Conservation (phyloP, 1,140 invertebrate species). For the Euglossa dilemma region DNA sequence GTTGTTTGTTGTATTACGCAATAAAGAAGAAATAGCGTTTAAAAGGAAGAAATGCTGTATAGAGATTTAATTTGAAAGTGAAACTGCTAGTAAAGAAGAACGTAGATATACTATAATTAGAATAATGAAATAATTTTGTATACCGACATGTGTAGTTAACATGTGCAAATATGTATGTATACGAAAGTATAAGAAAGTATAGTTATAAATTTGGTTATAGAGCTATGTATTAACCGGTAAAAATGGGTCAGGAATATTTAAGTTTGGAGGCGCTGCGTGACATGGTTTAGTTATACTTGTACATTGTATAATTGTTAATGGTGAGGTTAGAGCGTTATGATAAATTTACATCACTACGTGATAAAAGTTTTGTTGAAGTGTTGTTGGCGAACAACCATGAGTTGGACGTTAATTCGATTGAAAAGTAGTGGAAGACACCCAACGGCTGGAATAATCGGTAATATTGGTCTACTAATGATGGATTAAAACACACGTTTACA, state of each 20-base stretch:
- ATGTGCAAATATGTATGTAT: not conserved
- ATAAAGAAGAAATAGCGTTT: not conserved
- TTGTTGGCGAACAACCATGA: not conserved
- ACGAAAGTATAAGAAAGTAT: not conserved
- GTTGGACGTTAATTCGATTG: not conserved
- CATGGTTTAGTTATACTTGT: not conserved
- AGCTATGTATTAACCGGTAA: too few relatives aligned
- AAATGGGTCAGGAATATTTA: not conserved
- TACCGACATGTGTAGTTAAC: not conserved
- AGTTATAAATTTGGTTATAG: not conserved
- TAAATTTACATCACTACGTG: constrained; percentile 23
- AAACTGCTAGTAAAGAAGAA: too few relatives aligned
- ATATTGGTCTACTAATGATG: constrained; percentile 31
- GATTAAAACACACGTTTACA: too few relatives aligned
- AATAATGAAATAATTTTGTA: not conserved
- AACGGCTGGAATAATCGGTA: constrained; percentile 78
- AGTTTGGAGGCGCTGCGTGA: constrained; percentile 1
- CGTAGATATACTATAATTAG: not conserved
- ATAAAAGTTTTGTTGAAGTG: constrained; percentile 5
- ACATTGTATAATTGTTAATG: not conserved
- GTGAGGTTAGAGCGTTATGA: constrained; percentile 27
- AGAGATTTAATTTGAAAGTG: not conserved
- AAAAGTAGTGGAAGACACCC: constrained; percentile 37
- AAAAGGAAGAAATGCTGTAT: not conserved
- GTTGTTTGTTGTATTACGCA: not conserved